phyloP scores from a whole-genome alignment of 2,797 vertebrate genomes.

The Gila robusta region DNA sequence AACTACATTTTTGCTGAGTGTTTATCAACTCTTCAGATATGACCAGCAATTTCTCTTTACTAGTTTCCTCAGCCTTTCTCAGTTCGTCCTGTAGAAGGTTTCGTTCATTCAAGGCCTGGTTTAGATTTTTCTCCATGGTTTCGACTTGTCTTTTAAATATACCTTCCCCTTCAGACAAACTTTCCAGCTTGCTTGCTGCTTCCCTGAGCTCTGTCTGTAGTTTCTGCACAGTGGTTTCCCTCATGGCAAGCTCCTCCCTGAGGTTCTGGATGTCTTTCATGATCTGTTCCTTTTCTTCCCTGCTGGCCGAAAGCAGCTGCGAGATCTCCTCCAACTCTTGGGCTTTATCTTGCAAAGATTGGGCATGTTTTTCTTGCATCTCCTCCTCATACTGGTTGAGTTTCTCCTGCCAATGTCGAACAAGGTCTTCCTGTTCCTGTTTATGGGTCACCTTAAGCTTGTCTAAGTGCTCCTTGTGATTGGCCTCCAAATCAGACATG shows the following conservation, averaged over 20 bases:
- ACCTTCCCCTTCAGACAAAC: constrained; percentile 80
- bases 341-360: constrained; percentile 84
- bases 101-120: constrained; percentile 82
- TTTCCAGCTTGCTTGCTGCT: constrained; percentile 76
- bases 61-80: constrained; percentile 75
- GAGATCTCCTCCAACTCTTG: constrained; percentile 83
- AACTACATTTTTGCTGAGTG: constrained; percentile 77
- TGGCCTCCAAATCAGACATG: constrained; percentile 86
- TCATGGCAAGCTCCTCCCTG: constrained; percentile 82
- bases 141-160: constrained; percentile 83
- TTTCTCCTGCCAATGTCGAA: constrained; percentile 81
- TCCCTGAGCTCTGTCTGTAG: constrained; percentile 85
- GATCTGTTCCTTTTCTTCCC: constrained; percentile 79
- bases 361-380: constrained; percentile 81
- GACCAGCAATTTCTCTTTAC: constrained; percentile 74
- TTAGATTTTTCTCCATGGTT: constrained; percentile 83
- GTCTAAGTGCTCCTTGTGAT: constrained; percentile 88
- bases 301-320: constrained; percentile 73
- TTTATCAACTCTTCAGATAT: constrained; percentile 77
- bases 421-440: constrained; percentile 76
- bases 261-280: constrained; percentile 76
- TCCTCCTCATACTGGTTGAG: constrained; percentile 85
- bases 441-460: constrained; percentile 79
- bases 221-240: constrained; percentile 81
- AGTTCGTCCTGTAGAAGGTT: constrained; percentile 82